Base-by-base conservation (phyloP, 2,113 vertebrate species). In the Gambusia affinis region DNA sequence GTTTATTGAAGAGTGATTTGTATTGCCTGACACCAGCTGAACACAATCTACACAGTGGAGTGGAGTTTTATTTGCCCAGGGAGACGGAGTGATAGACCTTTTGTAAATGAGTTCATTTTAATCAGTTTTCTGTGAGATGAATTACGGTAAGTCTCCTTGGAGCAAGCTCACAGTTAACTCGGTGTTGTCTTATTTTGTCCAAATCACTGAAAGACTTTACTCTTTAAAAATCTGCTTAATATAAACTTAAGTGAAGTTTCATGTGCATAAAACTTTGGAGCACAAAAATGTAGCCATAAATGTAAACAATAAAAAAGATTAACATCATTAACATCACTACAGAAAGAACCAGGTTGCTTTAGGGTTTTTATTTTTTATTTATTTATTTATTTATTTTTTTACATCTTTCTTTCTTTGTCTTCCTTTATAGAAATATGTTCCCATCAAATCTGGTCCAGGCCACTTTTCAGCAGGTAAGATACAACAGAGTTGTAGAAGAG, bases 391-490 rank as follows among this genome's bases (percentile, higher is more conserved):
- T 30, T 30, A 2, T 24, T 24, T 4, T 27, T 4, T 42, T 19
- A 1, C 60, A 22, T 10, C 4, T 65, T 10, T 65, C 3, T 4
- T 24, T 51, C 0, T 15, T 75, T 19, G 37, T 0, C 39, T 72
- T 92, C 47, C 31, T 62, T 80, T 85, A 33, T 91, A 99, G 98
- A 86, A 99, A 99, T 89, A 99, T 99, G 97, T 99, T 99, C 82
- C 98, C 98, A 61, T 93, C 97, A 70, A 99, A 99, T 86, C 92
- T 99, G 83, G 96, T 99, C 76, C 97, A 99, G 86, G 98, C 98
- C 76, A 98, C 98, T 27, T 99, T 99, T 95, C 97, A 99, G 88
- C 98, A 99, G 96, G 98, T 99, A 79, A 88, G 77, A 74, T 37
- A 4, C 39, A 15, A 54, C 15, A 54, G 47, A 54, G 22, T 7